Conservation (phyloP, 2,113 vertebrate genomes). For the Saccopteryx bilineata region DNA sequence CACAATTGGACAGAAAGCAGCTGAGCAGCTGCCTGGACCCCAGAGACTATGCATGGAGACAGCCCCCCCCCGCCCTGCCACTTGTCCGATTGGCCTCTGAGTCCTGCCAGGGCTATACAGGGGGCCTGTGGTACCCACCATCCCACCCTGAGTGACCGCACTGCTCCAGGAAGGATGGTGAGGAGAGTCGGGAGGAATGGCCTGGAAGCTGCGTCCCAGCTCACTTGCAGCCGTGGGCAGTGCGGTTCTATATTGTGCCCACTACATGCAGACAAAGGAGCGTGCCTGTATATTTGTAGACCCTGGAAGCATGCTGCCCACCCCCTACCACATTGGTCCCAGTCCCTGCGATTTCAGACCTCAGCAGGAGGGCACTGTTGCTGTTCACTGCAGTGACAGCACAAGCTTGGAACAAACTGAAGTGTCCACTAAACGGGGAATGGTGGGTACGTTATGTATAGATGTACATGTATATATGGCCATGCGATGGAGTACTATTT, state of each 20-base stretch:
- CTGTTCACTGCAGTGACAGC: neutral
- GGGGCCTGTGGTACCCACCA: neutral
- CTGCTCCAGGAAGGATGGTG: neutral
- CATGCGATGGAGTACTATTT: accelerated
- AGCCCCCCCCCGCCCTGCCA: neutral
- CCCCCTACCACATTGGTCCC: neutral
- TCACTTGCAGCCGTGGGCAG: neutral
- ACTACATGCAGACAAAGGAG: neutral
- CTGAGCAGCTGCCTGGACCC: accelerated
- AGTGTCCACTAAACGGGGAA: neutral
- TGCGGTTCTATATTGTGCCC: neutral
- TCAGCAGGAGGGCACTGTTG: neutral
- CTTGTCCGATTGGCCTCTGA: neutral
- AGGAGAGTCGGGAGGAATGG: neutral
- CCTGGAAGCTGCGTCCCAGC: neutral
- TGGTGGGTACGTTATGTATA: accelerated
- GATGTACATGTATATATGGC: neutral
- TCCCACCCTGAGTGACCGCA: accelerated
- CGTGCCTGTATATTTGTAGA: neutral
- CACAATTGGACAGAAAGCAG: neutral
- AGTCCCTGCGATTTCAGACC: neutral
- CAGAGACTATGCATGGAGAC: neutral
- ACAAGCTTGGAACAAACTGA: neutral
- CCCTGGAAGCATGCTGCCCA: neutral
- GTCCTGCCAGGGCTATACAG: neutral